A percentile compares a stretch with the other conserved stretches of the same genome.
Evolutionary conservation across 2,113 vertebrate species (phyloP).

Genomic region (Bambusicola thoracicus): DNA sequence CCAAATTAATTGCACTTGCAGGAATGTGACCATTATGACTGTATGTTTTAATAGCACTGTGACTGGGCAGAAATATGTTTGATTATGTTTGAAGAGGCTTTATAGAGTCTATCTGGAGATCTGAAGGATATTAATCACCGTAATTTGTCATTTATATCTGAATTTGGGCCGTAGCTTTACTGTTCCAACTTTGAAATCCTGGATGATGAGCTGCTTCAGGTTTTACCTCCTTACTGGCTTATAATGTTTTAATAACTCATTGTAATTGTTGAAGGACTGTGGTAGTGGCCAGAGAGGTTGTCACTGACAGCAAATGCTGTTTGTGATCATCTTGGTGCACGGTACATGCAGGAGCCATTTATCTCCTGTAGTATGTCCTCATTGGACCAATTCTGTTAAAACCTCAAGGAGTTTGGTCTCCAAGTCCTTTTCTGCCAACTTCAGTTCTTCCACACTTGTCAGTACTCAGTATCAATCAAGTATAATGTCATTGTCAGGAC

Average conservation of each 20-base stretch:
- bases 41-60: not conserved
- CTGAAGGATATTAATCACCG: conserved; percentile 3
- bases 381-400: not conserved
- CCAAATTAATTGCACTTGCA: not conserved
- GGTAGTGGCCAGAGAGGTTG: not conserved
- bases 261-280: not conserved
- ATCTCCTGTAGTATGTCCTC: not conserved
- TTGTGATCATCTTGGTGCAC: not conserved
- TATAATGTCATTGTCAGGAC: not conserved
- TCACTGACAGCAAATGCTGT: not conserved
- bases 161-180: not conserved
- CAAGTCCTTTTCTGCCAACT: not conserved
- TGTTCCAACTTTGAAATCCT: not conserved
- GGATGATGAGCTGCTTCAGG: not conserved
- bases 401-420: not conserved
- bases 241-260: not conserved
- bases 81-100: conserved; percentile 6
- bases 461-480: too few relatives aligned
- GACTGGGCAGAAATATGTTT: not conserved
- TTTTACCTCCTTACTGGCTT: not conserved
- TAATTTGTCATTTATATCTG: not conserved
- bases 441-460: not conserved
- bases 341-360: not conserved
- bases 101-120: not conserved
- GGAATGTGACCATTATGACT: not conserved